Percentiles rank a stretch among this genome's conserved stretches.
Conservation (phyloP, 2,888 invertebrate genomes). For the Syrista parreyssii region DNA sequence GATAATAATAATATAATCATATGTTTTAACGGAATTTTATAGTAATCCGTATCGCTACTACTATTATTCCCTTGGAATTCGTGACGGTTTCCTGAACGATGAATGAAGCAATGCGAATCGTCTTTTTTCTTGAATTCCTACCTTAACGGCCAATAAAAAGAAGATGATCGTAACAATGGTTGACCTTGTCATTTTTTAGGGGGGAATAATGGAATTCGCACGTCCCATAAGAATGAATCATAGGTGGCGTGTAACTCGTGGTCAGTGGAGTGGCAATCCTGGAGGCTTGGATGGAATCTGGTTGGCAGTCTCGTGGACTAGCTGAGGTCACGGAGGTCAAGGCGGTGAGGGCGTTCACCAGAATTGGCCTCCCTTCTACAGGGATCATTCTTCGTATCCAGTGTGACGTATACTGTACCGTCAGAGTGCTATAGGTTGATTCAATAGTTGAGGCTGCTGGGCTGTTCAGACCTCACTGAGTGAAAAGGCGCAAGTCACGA, state of each 20-base stretch:
- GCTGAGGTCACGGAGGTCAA: slow-evolving; percentile 49
- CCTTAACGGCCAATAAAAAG: neutral
- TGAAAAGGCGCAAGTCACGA: neutral
- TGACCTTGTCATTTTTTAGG: neutral
- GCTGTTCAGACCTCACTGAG: neutral
- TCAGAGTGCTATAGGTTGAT: neutral
- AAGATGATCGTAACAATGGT: neutral
- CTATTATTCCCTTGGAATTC: neutral
- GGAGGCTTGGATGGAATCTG: slow-evolving; percentile 42
- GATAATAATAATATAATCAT: neutral
- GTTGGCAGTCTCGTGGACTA: slow-evolving; percentile 41
- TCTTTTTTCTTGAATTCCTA: neutral
- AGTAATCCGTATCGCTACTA: neutral
- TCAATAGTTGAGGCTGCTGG: neutral
- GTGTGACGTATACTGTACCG: neutral
- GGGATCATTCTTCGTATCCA: neutral
- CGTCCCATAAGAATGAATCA: neutral
- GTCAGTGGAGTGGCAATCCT: slow-evolving; percentile 1
- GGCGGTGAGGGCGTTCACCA: slow-evolving; percentile 54
- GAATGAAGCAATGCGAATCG: neutral
- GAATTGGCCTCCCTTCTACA: neutral
- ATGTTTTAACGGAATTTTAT: neutral
- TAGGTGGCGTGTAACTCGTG: neutral
- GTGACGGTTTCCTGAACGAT: neutral
- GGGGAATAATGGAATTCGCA: neutral